Evolutionary conservation across 53 echinoderm and acorn worm genomes (phyloP).

Genomic region (Pentamera pediparva): DNA sequence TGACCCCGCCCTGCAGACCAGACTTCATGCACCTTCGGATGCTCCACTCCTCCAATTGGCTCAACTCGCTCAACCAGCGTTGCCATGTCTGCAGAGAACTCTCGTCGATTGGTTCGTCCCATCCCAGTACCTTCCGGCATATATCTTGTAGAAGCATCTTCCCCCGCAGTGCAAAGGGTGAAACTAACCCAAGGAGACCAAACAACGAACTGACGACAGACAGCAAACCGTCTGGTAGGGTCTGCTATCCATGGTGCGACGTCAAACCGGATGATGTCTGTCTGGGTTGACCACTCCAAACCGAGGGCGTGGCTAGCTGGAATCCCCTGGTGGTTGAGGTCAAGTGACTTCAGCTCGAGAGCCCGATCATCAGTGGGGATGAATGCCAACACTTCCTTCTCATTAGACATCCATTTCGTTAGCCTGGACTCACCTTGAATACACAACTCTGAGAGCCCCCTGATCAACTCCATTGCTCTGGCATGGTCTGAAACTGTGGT

Average conservation of each 20-base stretch:
- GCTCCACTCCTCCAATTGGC: conserved; percentile 13
- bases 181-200: conserved; percentile 14
- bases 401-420: conserved; percentile 5
- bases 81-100: conserved; percentile 1
- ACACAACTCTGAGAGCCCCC: conserved; percentile 3
- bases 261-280: neutral
- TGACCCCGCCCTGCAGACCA: neutral
- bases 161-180: conserved; percentile 22
- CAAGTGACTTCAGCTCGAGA: neutral
- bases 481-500: neutral
- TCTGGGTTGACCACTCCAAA: conserved; percentile 16
- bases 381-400: neutral
- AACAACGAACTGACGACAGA: conserved; percentile 29
- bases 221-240: conserved; percentile 16
- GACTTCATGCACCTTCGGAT: conserved; percentile 9
- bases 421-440: neutral
- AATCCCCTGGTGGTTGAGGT: neutral
- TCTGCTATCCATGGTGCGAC: neutral
- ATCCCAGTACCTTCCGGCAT: conserved; percentile 2
- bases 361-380: conserved; percentile 1
- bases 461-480: neutral
- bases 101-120: conserved; percentile 10
- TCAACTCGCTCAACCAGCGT: neutral
- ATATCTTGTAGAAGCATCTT: conserved; percentile 21
- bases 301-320: neutral